Percentiles rank a stretch among this genome's conserved stretches.
Conservation (phyloP, 1,140 invertebrate species). For the Drosophila kohkoa region DNA sequence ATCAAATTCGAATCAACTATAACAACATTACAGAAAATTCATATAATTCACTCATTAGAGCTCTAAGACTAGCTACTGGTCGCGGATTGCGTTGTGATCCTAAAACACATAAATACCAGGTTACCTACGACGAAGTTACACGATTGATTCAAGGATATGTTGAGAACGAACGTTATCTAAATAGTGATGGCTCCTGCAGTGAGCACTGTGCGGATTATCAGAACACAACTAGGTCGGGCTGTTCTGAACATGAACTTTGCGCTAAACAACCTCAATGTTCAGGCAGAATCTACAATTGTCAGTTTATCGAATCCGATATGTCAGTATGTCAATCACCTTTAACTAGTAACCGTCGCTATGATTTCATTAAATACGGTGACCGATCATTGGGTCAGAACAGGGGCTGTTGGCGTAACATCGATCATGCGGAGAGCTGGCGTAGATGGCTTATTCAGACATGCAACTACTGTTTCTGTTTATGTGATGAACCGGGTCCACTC, state of each 20-base stretch:
- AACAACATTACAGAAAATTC: not conserved
- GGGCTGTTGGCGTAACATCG: not conserved
- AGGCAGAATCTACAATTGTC: not conserved
- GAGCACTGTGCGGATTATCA: not conserved
- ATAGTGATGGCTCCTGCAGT: not conserved
- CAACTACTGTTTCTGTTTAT: slow-evolving; percentile 4
- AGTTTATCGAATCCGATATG: not conserved
- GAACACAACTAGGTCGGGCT: not conserved
- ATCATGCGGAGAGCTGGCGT: not conserved
- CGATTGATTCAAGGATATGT: slow-evolving; percentile 8
- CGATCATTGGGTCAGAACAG: not conserved
- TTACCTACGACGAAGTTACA: slow-evolving; percentile 6
- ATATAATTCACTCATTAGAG: not conserved
- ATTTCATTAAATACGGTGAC: not conserved
- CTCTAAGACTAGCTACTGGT: not conserved
- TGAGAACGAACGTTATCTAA: not conserved
- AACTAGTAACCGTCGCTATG: not conserved
- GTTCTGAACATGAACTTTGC: not conserved
- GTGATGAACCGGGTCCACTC: not conserved
- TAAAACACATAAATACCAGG: not conserved
- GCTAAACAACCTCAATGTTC: not conserved
- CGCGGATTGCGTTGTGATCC: not conserved
- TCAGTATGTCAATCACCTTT: not conserved
- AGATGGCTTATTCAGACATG: not conserved
- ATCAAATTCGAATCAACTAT: not conserved